Conservation (phyloP, 2,113 vertebrate genomes). For the Corapipo altera region DNA sequence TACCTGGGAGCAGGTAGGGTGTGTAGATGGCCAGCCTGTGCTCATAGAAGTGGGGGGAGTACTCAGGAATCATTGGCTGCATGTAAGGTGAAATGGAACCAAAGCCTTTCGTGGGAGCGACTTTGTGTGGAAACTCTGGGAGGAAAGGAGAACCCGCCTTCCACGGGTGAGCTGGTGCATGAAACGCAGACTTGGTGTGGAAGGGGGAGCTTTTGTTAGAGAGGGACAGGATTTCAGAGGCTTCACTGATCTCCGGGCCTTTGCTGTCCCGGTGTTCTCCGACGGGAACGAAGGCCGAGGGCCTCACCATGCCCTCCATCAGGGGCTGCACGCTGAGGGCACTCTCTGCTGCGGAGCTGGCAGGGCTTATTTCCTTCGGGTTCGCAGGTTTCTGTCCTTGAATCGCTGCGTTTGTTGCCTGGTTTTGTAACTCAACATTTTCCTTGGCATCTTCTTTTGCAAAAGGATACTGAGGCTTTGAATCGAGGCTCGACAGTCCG, state of each 20-base stretch:
- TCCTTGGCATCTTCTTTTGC: constrained; percentile 75
- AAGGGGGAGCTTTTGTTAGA: constrained; percentile 67
- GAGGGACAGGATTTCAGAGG: constrained; percentile 48
- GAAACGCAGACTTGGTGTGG: constrained; percentile 78
- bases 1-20: constrained; percentile 79
- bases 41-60: constrained; percentile 83
- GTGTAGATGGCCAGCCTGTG: constrained; percentile 78
- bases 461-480: constrained; percentile 67
- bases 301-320: constrained; percentile 66
- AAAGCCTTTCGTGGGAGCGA: constrained; percentile 69
- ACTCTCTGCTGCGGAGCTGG: constrained; percentile 14
- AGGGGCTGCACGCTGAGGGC: constrained; percentile 27
- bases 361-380: constrained; percentile 45
- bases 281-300: constrained; percentile 85
- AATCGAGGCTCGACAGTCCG: constrained; percentile 42
- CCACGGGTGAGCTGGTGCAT: constrained; percentile 78
- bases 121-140: constrained; percentile 76
- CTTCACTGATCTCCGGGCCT: constrained; percentile 59
- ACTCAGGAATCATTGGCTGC: constrained; percentile 81
- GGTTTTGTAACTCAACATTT: constrained; percentile 58
- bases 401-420: constrained; percentile 9
- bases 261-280: constrained; percentile 75
- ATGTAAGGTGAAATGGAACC: constrained; percentile 74
- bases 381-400: constrained; percentile 54
- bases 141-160: constrained; percentile 72